These are phyloP conservation scores for Percopsis transmontana DNA, from an alignment of 2,113 vertebrate species.

Conservation along the genomic window DNA sequence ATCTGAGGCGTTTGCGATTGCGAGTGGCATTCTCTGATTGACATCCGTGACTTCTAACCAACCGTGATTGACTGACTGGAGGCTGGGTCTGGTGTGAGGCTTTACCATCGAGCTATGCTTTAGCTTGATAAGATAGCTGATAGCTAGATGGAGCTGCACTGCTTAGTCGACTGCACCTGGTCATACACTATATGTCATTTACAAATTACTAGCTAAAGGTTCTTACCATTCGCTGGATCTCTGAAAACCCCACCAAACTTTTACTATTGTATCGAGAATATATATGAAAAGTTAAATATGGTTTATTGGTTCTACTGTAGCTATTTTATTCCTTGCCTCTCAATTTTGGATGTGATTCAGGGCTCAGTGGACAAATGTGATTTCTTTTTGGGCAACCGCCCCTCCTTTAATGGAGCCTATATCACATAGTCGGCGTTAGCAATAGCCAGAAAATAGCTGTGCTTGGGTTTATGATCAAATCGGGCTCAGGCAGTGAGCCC, in stretches of 20 bases:
- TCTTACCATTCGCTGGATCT: too few relatives aligned
- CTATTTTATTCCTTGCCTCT: not conserved
- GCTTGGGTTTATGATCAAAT: not conserved
- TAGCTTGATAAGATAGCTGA: not conserved
- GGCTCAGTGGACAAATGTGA: not conserved
- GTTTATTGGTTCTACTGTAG: not conserved
- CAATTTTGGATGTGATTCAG: not conserved
- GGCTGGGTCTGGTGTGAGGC: not conserved
- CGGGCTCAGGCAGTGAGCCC: not conserved
- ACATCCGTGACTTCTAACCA: constrained; percentile 22
- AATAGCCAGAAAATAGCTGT: not conserved
- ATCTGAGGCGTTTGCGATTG: constrained; percentile 11
- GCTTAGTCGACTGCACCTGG: not conserved
- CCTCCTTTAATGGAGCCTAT: not conserved
- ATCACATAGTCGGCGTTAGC: not conserved
- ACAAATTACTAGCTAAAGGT: too few relatives aligned
- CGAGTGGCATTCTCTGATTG: constrained; percentile 23
- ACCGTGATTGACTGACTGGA: constrained; percentile 13
- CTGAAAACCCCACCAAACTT: too few relatives aligned
- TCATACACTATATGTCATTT: not conserved
- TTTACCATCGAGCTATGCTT: not conserved
- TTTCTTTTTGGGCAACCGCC: not conserved
- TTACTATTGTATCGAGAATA: too few relatives aligned
- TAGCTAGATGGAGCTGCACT: constrained; percentile 1
- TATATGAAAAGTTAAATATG: too few relatives aligned